Base-by-base conservation (phyloP, 2,113 vertebrate genomes). In the Odocoileus virginianus region DNA sequence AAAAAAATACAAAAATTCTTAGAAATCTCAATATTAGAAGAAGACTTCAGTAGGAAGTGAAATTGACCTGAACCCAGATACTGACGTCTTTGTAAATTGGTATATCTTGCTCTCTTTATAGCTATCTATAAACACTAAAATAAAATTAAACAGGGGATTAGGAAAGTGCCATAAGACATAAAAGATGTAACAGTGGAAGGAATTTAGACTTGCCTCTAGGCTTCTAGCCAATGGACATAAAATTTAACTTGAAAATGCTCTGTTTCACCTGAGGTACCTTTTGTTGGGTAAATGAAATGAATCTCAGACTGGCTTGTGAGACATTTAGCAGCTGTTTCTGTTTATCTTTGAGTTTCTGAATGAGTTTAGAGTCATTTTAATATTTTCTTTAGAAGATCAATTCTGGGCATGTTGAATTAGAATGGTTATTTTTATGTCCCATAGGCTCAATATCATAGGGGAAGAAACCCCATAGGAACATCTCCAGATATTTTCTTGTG, bases 271-370 rank as follows among this genome's bases (percentile, higher is more conserved):
- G 96, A 98, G 98, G 96, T 98, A 95, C 1, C 23, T 98, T 96
- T 97, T 96, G 96, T 94, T 64, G 89, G 61, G 71, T 98, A 98
- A 99, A 97, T 98, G 98, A 98, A 98, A 98, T 97, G 97, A 98
- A 98, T 98, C 94, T 98, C 83, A 96, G 94, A 94, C 83, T 98
- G 91, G 91, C 98, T 97, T 90, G 54, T 92, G 98, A 98, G 98
- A 98, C 94, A 98, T 98, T 99, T 97, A 98, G 94, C 99, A 99
- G 98, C 98, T 99, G 98, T 98, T 98, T 93, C 95, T 98, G 95
- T 98, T 98, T 98, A 98, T 98, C 92, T 98, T 98, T 98, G 67
- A 98, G 96, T 97, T 98, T 98, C 89, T 93, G 95, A 98, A 98
- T 97, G 95, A 93, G 97, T 98, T 96, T 94, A 97, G 97, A 98